A percentile compares a stretch with the other conserved stretches of the same genome.
Conservation (phyloP, 2,888 invertebrate genomes). For the Antheraea yamamai region DNA sequence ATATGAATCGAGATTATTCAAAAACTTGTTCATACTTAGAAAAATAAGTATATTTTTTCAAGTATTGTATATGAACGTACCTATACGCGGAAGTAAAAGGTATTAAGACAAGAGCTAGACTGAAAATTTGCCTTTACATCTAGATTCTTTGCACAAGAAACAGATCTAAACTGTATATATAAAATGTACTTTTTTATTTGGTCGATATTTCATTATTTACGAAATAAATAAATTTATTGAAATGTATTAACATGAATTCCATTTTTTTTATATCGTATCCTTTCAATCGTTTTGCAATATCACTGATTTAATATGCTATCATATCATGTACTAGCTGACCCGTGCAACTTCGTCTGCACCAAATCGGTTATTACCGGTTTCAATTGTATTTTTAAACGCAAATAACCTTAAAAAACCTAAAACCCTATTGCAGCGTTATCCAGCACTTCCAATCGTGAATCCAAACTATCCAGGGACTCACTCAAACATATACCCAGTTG, state of each 20-base stretch:
- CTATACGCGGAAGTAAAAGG: background rate
- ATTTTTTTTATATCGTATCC: background rate
- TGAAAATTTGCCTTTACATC: background rate
- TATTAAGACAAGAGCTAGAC: background rate
- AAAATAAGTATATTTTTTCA: background rate
- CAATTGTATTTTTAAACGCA: no score
- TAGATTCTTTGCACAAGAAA: background rate
- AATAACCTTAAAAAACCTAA: no score
- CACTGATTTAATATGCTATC: background rate
- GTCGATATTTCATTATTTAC: background rate
- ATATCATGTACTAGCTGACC: no score
- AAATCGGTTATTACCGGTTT: no score
- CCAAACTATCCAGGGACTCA: no score
- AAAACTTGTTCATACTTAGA: background rate
- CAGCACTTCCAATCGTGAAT: no score
- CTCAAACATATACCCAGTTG: no score
- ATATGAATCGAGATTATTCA: slow-evolving; percentile 7
- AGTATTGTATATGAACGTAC: background rate
- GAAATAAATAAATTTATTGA: background rate
- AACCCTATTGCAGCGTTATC: no score
- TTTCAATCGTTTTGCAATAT: background rate
- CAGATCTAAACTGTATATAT: background rate
- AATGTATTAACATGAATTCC: no score
- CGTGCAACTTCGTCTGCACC: no score
- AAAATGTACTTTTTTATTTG: background rate